Conservation (phyloP, 2,888 invertebrate species). For the Resseliella maxima region DNA sequence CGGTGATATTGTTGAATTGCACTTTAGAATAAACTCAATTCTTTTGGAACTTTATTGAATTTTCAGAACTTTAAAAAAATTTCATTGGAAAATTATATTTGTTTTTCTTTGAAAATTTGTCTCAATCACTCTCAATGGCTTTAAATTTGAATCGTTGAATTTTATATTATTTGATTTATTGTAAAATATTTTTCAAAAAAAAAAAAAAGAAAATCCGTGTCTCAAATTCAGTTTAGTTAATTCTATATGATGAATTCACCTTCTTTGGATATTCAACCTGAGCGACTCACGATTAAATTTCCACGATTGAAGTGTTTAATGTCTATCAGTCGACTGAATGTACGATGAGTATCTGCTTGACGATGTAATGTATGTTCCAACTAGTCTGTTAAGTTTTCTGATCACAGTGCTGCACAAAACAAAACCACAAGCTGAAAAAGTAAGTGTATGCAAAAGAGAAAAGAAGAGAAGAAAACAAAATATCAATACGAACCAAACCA, state of each 20-base stretch:
- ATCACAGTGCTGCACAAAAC: not conserved
- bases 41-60: not conserved
- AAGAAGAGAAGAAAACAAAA: not conserved
- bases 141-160: no score
- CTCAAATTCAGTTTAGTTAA: no score
- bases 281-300: conserved; percentile 19
- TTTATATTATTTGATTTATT: no score
- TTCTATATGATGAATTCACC: not conserved
- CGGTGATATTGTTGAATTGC: conserved; percentile 1
- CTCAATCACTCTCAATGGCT: no score
- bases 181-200: no score
- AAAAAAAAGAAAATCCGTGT: no score
- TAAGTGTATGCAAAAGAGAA: not conserved
- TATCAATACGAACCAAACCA: no score
- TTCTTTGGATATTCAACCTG: not conserved
- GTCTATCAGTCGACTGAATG: conserved; percentile 43
- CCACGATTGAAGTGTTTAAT: conserved; percentile 17
- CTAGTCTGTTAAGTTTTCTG: not conserved
- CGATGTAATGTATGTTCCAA: conserved; percentile 17
- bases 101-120: no score
- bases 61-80: not conserved
- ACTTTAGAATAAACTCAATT: not conserved
- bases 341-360: not conserved
- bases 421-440: not conserved
- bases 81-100: no score